A percentile compares a stretch with the other conserved stretches of the same genome.
Evolutionary conservation across 2,113 vertebrate species (phyloP).

Genomic region (Ctenomys sociabilis): DNA sequence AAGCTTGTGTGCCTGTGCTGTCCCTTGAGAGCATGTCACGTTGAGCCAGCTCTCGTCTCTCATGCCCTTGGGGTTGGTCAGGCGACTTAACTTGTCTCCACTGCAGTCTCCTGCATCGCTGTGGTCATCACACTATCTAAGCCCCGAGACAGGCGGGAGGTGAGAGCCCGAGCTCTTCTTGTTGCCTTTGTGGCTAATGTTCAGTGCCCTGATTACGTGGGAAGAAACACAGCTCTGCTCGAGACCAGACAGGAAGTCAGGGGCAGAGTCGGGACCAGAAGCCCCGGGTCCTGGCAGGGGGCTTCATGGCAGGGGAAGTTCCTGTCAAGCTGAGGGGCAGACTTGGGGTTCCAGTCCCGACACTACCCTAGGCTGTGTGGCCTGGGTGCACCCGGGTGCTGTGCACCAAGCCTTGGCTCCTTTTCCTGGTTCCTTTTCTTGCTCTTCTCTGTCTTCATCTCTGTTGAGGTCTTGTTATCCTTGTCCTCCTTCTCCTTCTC

Average conservation of each 20-base stretch:
- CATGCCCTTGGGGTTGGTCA: background rate
- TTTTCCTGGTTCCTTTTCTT: too few species aligned
- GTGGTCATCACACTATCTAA: slow-evolving; percentile 11
- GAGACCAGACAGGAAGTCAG: background rate
- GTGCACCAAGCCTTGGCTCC: too few species aligned
- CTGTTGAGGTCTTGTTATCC: background rate
- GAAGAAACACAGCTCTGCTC: background rate
- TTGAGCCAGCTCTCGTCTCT: background rate
- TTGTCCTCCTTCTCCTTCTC: too few species aligned
- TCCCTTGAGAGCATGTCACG: background rate
- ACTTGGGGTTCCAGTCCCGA: background rate
- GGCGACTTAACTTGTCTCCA: background rate
- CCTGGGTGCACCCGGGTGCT: too few species aligned
- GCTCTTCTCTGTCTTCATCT: too few species aligned
- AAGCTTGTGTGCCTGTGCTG: background rate
- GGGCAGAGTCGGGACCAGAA: background rate
- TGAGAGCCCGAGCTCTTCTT: background rate
- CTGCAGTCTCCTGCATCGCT: background rate
- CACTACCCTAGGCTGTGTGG: background rate
- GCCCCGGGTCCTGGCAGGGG: background rate
- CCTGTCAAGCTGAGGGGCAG: background rate
- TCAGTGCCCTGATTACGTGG: background rate
- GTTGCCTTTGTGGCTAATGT: background rate
- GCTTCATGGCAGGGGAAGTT: background rate
- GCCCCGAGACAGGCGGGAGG: background rate